Base-by-base conservation (phyloP, 2,888 invertebrate species). In the Eristalis pertinax region DNA sequence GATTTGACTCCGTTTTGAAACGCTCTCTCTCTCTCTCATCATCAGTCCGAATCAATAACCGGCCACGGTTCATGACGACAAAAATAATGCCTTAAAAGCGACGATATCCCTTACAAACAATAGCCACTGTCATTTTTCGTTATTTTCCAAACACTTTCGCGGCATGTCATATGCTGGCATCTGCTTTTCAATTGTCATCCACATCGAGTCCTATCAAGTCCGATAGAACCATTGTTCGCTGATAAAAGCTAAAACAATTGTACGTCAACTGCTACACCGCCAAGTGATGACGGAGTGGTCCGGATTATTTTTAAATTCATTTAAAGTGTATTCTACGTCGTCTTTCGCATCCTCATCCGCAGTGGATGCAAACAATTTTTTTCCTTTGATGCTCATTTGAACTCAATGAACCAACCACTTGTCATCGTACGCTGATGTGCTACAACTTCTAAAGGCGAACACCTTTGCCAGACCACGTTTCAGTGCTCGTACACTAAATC, bases 371-470 rank as follows among this genome's bases (percentile, higher is more conserved):
- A 50, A 19, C 19, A 50, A 50, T 8, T 50, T 13, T 35, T 13
- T 29, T 60, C 32, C 79, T 79, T 79, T 79, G 79, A 79, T 79
- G 67, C 73, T 38, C 73, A 65, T 73, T 60, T 72, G 29, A 60
- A 65, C 72, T 72, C 60, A 79, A 29, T 38, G 64, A 67, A 73
- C 43, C 72, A 60, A 32, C 65, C 43, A 79, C 65, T 72, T 79
- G 65, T 79, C 73, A 73, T 24, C 67, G 26, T 41, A n/a, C n/a
- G 26, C 26, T 26, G 26, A 26, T 26, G 26, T 4, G 8, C 29
- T 35, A 70, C 50, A n/a, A 65, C 38, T 56, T 24, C 26, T 56
- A 69, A 43, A 63, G 15, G 60, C 26, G 32, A 68, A 60, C 22
- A 58, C 19, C 4, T 19, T 60, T 24, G 13, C 58, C 22, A 19